These are phyloP conservation scores for Ophion ellenae DNA, from an alignment of 2,888 invertebrate genomes.

Conservation along the genomic window DNA sequence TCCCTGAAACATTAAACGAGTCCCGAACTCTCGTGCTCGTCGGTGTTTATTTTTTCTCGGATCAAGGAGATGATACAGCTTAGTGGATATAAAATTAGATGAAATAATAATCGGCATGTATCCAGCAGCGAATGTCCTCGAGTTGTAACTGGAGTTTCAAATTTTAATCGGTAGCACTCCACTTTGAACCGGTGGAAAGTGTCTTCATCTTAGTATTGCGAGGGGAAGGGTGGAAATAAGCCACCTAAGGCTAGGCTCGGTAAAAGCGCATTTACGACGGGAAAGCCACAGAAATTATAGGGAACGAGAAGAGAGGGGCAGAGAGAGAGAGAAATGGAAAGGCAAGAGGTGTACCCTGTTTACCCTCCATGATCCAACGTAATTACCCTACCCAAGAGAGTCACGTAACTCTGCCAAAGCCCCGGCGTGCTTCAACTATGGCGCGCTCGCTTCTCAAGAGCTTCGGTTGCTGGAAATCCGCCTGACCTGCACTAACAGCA, in stretches of 20 bases:
- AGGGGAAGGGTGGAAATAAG: constrained; percentile 37
- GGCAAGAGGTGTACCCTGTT: constrained; percentile 55
- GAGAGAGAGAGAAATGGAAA: constrained; percentile 21
- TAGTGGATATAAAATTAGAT: background rate
- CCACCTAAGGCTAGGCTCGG: constrained; percentile 37
- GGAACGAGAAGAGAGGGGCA: constrained; percentile 37
- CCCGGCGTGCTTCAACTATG: constrained; percentile 43
- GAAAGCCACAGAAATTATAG: constrained; percentile 62
- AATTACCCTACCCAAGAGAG: constrained; percentile 72
- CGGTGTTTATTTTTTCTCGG: background rate
- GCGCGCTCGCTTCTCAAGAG: constrained; percentile 58
- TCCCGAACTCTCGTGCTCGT: background rate
- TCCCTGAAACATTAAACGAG: background rate
- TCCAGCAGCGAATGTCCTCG: background rate
- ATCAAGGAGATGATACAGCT: background rate
- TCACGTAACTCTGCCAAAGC: constrained; percentile 71
- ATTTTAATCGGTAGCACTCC: constrained; percentile 9
- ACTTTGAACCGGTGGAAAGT: constrained; percentile 30
- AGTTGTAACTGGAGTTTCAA: constrained; percentile 7
- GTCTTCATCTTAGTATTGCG: constrained; percentile 41
- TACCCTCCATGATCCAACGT: constrained; percentile 67
- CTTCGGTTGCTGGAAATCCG: constrained; percentile 53
- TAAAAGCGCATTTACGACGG: constrained; percentile 63
- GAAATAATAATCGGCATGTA: constrained; percentile 14
- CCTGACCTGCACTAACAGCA: constrained; percentile 63